Percentiles rank a stretch among this genome's conserved stretches.
phyloP scores from a whole-genome alignment of 2,797 vertebrate species.

The Brachyalestes nurse region DNA sequence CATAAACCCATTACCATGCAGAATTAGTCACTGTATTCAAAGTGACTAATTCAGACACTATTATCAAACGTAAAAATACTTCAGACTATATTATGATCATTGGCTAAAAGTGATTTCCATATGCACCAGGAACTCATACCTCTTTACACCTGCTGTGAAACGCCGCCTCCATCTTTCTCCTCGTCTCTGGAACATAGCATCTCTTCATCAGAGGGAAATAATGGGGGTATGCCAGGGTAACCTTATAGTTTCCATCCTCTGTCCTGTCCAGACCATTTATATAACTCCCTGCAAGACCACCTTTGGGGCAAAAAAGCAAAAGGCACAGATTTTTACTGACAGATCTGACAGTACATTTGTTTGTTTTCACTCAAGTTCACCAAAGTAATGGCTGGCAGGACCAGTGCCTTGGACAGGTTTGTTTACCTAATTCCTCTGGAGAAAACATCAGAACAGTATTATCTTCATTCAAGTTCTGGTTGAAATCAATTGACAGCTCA shows the following conservation, averaged over 20 bases:
- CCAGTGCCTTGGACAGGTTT: neutral
- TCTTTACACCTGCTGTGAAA: constrained; percentile 95
- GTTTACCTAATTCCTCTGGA: constrained; percentile 84
- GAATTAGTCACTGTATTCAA: too few species aligned
- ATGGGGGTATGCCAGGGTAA: constrained; percentile 92
- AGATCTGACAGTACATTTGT: neutral
- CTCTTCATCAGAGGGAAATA: constrained; percentile 95
- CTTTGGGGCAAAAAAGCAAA: constrained; percentile 65
- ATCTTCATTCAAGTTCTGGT: constrained; percentile 93
- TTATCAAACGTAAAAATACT: too few species aligned
- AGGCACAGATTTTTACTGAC: neutral
- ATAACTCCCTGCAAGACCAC: constrained; percentile 88
- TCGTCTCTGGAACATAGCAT: constrained; percentile 89
- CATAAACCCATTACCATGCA: too few species aligned
- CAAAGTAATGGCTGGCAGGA: neutral
- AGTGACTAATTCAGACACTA: too few species aligned
- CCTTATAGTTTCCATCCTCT: constrained; percentile 78
- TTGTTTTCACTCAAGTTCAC: neutral
- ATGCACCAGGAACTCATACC: constrained; percentile 68
- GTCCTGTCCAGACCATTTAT: constrained; percentile 84
- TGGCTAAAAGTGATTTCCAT: neutral
- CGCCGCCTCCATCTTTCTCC: constrained; percentile 89
- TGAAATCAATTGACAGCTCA: constrained; percentile 93
- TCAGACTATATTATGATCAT: neutral
- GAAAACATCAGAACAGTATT: constrained; percentile 85